Conservation (phyloP, 2,888 invertebrate genomes). For the Tanytarsus gracilentus region DNA sequence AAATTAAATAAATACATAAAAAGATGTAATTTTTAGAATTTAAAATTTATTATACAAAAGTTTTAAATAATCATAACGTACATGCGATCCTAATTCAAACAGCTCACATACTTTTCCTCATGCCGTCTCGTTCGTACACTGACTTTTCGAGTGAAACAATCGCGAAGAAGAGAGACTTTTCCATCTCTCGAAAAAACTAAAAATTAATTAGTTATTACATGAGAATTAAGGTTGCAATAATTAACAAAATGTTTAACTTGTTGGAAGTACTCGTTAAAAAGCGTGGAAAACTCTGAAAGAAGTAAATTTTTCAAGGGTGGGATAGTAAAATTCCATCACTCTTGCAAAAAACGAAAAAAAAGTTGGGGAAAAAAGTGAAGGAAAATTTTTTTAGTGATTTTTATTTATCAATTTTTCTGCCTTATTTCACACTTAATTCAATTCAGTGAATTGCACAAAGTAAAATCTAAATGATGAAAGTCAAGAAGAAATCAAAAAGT, state of each 20-base stretch:
- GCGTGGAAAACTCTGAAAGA: conserved; percentile 24
- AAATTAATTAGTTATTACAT: conserved; percentile 25
- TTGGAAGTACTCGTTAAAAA: conserved; percentile 23
- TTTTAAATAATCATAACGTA: too few relatives aligned
- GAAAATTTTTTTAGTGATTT: too few relatives aligned
- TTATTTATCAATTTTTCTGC: conserved; percentile 27
- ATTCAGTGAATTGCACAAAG: conserved; percentile 3
- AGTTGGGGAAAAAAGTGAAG: too few relatives aligned
- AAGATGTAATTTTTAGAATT: too few relatives aligned
- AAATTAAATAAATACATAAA: too few relatives aligned
- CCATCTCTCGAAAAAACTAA: conserved; percentile 1
- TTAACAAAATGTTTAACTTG: conserved; percentile 18
- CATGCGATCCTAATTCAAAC: too few relatives aligned
- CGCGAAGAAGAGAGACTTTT: neutral
- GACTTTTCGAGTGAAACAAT: neutral
- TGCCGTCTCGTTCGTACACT: neutral
- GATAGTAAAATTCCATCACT: conserved; percentile 23
- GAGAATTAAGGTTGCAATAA: conserved; percentile 11
- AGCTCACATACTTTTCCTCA: too few relatives aligned
- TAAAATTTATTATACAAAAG: too few relatives aligned
- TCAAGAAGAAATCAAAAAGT: conserved; percentile 21
- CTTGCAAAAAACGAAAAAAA: neutral
- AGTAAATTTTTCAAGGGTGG: conserved; percentile 24
- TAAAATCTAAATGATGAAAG: conserved; percentile 22
- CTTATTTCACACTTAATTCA: conserved; percentile 17